Conservation (phyloP, 1,140 invertebrate species). For the Sitophilus oryzae region DNA sequence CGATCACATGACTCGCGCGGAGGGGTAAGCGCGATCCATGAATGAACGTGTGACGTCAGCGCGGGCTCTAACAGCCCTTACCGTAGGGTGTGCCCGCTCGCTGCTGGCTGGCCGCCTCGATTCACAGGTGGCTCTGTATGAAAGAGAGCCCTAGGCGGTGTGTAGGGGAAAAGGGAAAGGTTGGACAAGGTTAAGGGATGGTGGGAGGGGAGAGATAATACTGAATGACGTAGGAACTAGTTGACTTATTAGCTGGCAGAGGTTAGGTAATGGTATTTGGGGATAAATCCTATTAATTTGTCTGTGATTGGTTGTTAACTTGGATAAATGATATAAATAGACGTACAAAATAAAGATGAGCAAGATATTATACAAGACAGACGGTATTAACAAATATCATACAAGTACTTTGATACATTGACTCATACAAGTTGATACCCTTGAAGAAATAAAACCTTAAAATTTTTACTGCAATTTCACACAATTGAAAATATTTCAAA, state of each 20-base stretch:
- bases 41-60: slow-evolving; percentile 24
- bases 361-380: too few relatives aligned
- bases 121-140: slow-evolving; percentile 12
- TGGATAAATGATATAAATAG: too few relatives aligned
- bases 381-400: too few relatives aligned
- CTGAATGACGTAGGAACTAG: neutral
- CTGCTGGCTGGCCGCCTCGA: neutral
- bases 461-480: too few relatives aligned
- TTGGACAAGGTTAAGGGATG: neutral
- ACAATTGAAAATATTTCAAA: too few relatives aligned
- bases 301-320: neutral
- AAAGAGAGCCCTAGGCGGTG: neutral
- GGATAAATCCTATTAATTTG: neutral
- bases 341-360: too few relatives aligned
- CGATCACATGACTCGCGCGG: slow-evolving; percentile 18
- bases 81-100: slow-evolving; percentile 12
- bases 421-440: too few relatives aligned
- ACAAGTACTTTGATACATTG: too few relatives aligned
- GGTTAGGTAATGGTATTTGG: neutral
- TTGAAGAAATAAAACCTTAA: too few relatives aligned
- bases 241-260: neutral
- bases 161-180: neutral
- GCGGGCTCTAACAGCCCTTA: slow-evolving; percentile 10
- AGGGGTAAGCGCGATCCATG: slow-evolving; percentile 17
- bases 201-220: too few relatives aligned